These are phyloP conservation scores for Peromyscus leucopus DNA, from an alignment of 2,113 vertebrate species.

Conservation along the genomic window DNA sequence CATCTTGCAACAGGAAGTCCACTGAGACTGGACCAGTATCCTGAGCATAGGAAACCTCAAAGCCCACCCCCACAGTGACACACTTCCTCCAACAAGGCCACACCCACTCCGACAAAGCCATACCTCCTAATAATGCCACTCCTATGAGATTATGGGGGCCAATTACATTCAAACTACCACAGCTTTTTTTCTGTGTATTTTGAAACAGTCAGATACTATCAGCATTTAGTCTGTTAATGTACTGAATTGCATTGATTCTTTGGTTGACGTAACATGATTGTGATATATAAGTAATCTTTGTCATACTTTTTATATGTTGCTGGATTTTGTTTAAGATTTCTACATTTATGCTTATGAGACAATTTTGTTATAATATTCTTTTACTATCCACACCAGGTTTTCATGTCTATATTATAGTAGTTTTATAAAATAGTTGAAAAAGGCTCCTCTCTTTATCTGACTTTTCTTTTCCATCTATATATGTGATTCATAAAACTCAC, in stretches of 20 bases:
- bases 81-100: background rate
- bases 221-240: slow-evolving; percentile 31
- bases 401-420: background rate
- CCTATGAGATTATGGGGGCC: background rate
- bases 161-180: background rate
- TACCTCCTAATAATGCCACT: background rate
- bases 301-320: slow-evolving; percentile 43
- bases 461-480: background rate
- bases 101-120: background rate
- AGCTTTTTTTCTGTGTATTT: background rate
- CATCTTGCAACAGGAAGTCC: background rate
- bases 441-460: background rate
- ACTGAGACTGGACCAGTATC: background rate
- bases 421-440: slow-evolving; percentile 34
- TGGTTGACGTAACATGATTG: background rate
- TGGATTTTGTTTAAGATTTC: slow-evolving; percentile 45
- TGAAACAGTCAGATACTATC: slow-evolving; percentile 37
- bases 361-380: slow-evolving; percentile 48
- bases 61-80: background rate
- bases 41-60: background rate
- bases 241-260: slow-evolving; percentile 64
- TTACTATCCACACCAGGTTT: background rate
- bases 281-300: slow-evolving; percentile 46
- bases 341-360: slow-evolving; percentile 47
- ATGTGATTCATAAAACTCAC: slow-evolving; percentile 30